Conservation (phyloP, 2,888 invertebrate genomes). For the Ecdyonurus torrentis region DNA sequence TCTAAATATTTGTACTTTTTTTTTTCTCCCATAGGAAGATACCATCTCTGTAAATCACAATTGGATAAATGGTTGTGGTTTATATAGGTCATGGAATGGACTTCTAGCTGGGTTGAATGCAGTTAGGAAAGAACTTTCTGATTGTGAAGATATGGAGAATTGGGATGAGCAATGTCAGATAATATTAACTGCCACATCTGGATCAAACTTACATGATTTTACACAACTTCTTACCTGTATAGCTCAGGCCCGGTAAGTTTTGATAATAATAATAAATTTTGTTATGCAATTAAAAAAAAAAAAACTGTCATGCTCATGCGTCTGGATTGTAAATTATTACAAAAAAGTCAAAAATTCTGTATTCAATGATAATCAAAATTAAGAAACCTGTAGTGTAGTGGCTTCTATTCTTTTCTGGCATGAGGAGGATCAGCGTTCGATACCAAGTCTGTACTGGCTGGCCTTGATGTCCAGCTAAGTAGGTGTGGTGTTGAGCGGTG, state of each 20-base stretch:
- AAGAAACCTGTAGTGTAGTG: too few relatives aligned
- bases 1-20: not conserved
- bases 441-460: too few relatives aligned
- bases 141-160: conserved; percentile 54
- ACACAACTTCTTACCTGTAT: conserved; percentile 47
- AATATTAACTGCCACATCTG: conserved; percentile 58
- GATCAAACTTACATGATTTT: conserved; percentile 57
- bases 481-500: too few relatives aligned
- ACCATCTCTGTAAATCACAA: conserved; percentile 97
- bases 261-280: too few relatives aligned
- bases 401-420: too few relatives aligned
- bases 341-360: too few relatives aligned
- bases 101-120: conserved; percentile 42
- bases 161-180: conserved; percentile 67
- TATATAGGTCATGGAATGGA: conserved; percentile 51
- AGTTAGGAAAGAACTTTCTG: conserved; percentile 62
- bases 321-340: too few relatives aligned
- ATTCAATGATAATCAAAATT: too few relatives aligned
- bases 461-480: too few relatives aligned
- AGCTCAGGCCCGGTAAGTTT: conserved; percentile 36
- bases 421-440: too few relatives aligned
- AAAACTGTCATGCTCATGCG: too few relatives aligned
- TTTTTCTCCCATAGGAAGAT: conserved; percentile 53
- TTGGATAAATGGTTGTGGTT: conserved; percentile 87
- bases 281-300: too few relatives aligned